Percentiles rank a stretch among this genome's conserved stretches.
These are phyloP conservation scores for Amphiprion percula DNA, from an alignment of 2,113 vertebrate species.

Conservation along the genomic window DNA sequence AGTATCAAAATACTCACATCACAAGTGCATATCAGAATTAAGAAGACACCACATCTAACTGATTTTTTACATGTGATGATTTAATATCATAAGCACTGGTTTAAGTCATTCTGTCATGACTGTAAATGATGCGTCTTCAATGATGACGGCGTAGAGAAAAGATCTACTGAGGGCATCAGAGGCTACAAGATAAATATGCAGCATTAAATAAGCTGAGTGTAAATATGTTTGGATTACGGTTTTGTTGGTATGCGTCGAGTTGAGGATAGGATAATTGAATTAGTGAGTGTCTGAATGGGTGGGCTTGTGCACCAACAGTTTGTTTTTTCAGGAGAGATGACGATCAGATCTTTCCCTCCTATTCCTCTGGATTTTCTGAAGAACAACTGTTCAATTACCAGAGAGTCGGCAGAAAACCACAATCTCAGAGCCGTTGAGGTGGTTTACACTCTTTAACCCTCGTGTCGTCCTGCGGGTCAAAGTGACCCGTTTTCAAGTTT, in stretches of 20 bases:
- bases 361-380: constrained; percentile 18
- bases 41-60: background rate
- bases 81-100: background rate
- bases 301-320: constrained; percentile 56
- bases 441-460: background rate
- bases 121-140: no score
- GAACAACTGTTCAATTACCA: constrained; percentile 18
- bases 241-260: constrained; percentile 62
- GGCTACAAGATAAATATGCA: constrained; percentile 60
- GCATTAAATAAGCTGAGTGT: constrained; percentile 56
- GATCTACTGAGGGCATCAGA: constrained; percentile 33
- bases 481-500: no score
- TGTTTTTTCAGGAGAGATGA: constrained; percentile 28
- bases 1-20: constrained; percentile 71
- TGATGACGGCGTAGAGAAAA: background rate
- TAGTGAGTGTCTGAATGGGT: constrained; percentile 61
- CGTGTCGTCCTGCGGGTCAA: no score
- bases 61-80: background rate
- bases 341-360: constrained; percentile 33
- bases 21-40: constrained; percentile 28
- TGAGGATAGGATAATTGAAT: constrained; percentile 56
- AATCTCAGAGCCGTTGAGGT: background rate
- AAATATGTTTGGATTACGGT: constrained; percentile 72
- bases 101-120: background rate
- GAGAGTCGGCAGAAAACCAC: background rate